Conservation (phyloP, 1,140 invertebrate species). For the Drosophila suzukii region DNA sequence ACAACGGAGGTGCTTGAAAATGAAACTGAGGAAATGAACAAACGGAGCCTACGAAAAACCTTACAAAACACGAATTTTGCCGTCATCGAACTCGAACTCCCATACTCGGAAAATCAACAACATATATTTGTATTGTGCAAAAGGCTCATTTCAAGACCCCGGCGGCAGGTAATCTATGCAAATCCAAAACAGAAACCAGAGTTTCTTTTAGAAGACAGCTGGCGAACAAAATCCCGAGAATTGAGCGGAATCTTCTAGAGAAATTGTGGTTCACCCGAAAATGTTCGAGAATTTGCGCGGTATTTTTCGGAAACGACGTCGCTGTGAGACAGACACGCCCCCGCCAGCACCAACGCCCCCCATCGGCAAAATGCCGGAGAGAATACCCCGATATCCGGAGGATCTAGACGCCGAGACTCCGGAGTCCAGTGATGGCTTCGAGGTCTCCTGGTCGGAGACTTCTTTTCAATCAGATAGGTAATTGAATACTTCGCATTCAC, state of each 20-base stretch:
- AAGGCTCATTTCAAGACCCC: neutral
- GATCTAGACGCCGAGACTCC: slow-evolving; percentile 25
- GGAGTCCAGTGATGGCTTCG: slow-evolving; percentile 19
- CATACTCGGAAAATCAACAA: slow-evolving; percentile 24
- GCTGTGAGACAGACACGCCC: slow-evolving; percentile 41
- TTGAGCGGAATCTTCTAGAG: slow-evolving; percentile 48
- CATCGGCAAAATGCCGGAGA: slow-evolving; percentile 6
- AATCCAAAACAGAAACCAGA: slow-evolving; percentile 3
- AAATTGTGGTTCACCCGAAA: neutral
- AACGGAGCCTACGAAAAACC: neutral
- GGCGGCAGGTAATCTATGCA: slow-evolving; percentile 38
- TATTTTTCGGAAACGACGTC: slow-evolving; percentile 76
- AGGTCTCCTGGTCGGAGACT: slow-evolving; percentile 43
- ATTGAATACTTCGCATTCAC: slow-evolving; percentile 64
- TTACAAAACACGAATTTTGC: slow-evolving; percentile 16
- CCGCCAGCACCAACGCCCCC: slow-evolving; percentile 5
- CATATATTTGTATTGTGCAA: neutral
- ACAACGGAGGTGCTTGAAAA: neutral
- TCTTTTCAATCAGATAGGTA: slow-evolving; percentile 66
- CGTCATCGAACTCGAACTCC: slow-evolving; percentile 27
- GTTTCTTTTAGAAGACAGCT: slow-evolving; percentile 12
- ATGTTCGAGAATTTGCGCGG: slow-evolving; percentile 78
- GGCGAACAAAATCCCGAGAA: neutral
- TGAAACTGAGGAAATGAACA: neutral
- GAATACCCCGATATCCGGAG: slow-evolving; percentile 2